Conservation (phyloP, 2,797 vertebrate genomes). For the Steatocranus sp. region DNA sequence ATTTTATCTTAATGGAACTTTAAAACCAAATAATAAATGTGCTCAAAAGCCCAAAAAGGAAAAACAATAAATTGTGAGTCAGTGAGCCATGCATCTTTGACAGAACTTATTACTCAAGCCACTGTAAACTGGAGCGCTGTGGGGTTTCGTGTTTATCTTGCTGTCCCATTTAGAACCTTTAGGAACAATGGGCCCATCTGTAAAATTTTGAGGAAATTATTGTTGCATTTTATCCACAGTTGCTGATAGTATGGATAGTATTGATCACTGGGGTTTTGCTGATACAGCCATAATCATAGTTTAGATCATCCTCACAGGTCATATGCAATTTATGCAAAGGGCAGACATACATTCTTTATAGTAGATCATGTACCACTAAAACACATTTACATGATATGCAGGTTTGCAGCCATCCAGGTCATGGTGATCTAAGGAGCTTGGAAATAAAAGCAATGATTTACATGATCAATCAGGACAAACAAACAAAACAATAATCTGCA, state of each 20-base stretch:
- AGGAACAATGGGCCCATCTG: not conserved
- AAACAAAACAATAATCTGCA: not conserved
- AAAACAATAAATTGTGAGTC: not conserved
- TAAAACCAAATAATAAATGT: not conserved
- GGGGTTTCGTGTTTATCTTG: slow-evolving; percentile 11
- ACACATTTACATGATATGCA: not conserved
- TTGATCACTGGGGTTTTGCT: not conserved
- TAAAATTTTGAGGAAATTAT: slow-evolving; percentile 17
- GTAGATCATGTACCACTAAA: not conserved
- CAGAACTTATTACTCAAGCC: slow-evolving; percentile 5
- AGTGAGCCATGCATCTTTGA: not conserved
- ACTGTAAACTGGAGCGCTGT: not conserved
- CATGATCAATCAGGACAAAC: accelerated
- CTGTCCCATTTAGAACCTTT: slow-evolving; percentile 1
- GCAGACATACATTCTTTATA: not conserved
- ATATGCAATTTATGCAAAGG: slow-evolving; percentile 17
- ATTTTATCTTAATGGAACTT: not conserved
- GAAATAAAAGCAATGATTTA: not conserved
- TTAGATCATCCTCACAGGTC: not conserved
- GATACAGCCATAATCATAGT: slow-evolving; percentile 16
- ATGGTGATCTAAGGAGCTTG: not conserved
- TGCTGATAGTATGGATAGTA: not conserved
- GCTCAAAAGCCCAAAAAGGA: not conserved
- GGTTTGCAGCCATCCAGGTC: not conserved
- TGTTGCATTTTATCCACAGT: slow-evolving; percentile 15